Evolutionary conservation across 2,113 vertebrate species (phyloP).

Genomic region (Recurvirostra avosetta): DNA sequence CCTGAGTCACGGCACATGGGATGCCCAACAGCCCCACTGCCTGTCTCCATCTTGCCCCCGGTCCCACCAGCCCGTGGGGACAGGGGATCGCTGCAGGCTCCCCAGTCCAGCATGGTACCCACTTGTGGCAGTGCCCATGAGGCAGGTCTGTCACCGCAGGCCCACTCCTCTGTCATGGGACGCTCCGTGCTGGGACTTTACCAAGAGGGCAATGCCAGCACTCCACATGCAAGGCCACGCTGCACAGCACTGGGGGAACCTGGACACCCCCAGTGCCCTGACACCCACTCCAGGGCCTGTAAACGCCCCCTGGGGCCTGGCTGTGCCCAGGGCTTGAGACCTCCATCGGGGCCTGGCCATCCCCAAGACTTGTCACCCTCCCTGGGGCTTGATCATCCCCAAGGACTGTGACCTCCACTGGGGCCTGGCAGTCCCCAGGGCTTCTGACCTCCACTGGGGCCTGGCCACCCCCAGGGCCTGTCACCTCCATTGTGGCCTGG

Average conservation of each 20-base stretch:
- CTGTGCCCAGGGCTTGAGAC: neutral
- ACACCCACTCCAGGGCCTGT: neutral
- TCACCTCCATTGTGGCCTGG: no score
- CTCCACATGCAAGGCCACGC: rapidly evolving
- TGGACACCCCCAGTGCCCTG: neutral
- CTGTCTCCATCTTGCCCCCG: rapidly evolving
- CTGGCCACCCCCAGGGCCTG: no score
- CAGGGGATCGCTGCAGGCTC: rapidly evolving
- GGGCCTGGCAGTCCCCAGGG: no score
- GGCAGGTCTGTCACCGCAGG: neutral
- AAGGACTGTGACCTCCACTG: no score
- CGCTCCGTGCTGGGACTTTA: rapidly evolving
- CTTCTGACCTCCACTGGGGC: rapidly evolving
- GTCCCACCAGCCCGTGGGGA: neutral
- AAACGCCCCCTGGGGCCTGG: neutral
- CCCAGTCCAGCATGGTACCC: rapidly evolving
- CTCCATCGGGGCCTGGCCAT: neutral
- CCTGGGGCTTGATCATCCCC: neutral
- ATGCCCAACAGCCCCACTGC: neutral
- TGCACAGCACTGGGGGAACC: rapidly evolving
- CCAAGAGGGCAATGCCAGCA: neutral
- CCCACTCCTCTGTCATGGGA: rapidly evolving
- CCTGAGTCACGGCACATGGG: neutral
- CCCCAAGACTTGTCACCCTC: neutral
- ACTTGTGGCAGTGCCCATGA: rapidly evolving